Evolutionary conservation across 2,888 invertebrate species (phyloP), one percentile per base, ranked within the genome.

Genomic region (Lithosia quadra): DNA sequence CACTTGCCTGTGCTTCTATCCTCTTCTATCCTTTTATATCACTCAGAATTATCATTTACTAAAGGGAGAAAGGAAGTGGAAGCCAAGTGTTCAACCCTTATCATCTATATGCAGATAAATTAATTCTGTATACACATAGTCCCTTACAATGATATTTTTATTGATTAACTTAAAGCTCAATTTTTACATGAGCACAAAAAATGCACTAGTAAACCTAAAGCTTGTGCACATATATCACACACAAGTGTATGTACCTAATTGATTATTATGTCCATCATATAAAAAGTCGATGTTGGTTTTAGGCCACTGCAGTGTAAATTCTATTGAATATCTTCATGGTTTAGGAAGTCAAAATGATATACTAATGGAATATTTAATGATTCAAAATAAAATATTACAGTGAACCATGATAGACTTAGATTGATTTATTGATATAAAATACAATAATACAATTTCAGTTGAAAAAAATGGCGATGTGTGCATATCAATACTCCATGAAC

Each of bases 401-500:
- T n/a, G n/a, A n/a, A 15, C 15, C 1, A 15, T 39, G 15, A 2
- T 43, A 39, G 8, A n/a, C 2, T 8, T 49, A 43, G 49, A n/a
- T n/a, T n/a, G 18, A 49, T n/a, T 8, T 18, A 49, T 43, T 43
- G 5, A 18, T 1, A 43, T 7, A 1, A 49, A n/a, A n/a, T 49
- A 9, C 28, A 49, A 43, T 34, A 34, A 8, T 55, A 55, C 55
- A 67, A 72, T 96, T 96, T 76, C 92, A 98, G 98, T 99, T 96
- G 98, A 98, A 92, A 98, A 98, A 94, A 98, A 98, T 94, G 99
- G 99, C 78, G 98, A 98, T 93, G 99, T 99, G 62, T 99, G 99
- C 96, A 99, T 99, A 96, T 99, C 99, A 91, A 99, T 99, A 94
- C 96, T 99, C 80, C 99, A 99, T 90, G 99, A 99, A 93, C 99